phyloP scores from a whole-genome alignment of 1,140 invertebrate species.

The Planococcus citri region DNA sequence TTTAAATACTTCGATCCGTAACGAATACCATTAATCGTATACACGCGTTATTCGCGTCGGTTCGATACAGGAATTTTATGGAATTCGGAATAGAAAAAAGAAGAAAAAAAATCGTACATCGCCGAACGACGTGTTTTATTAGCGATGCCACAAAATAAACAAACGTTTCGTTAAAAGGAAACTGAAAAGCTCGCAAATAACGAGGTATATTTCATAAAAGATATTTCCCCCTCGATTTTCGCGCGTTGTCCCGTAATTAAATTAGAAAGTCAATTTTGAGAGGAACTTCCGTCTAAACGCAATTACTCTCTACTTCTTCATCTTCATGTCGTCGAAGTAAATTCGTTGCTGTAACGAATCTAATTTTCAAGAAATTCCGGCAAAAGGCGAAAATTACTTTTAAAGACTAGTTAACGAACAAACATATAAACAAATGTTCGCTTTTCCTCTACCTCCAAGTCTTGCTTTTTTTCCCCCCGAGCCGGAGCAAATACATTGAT shows the following conservation, averaged over 20 bases:
- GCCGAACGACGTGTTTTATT: not conserved
- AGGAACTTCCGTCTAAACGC: conserved; percentile 1
- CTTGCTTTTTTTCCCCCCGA: not conserved
- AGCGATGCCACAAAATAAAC: not conserved
- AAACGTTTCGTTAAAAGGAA: not conserved
- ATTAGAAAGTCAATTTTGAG: conserved; percentile 4
- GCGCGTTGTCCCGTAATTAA: not conserved
- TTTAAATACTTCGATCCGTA: not conserved
- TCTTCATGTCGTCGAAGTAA: not conserved
- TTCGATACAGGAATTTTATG: not conserved
- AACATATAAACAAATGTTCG: not conserved
- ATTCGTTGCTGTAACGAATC: not conserved
- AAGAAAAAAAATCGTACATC: not conserved
- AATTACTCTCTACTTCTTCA: not conserved
- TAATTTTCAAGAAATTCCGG: not conserved
- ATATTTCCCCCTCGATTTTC: not conserved
- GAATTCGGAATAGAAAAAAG: not conserved
- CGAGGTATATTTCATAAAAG: conserved; percentile 7
- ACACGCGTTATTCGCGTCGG: too few species aligned
- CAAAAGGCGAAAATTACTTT: not conserved
- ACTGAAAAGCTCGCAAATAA: conserved; percentile 1
- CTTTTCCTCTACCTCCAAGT: not conserved
- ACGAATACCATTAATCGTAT: not conserved
- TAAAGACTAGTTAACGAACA: not conserved
- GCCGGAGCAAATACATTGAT: not conserved